phyloP scores from a whole-genome alignment of 2,797 vertebrate genomes.

The Crenichthys baileyi region DNA sequence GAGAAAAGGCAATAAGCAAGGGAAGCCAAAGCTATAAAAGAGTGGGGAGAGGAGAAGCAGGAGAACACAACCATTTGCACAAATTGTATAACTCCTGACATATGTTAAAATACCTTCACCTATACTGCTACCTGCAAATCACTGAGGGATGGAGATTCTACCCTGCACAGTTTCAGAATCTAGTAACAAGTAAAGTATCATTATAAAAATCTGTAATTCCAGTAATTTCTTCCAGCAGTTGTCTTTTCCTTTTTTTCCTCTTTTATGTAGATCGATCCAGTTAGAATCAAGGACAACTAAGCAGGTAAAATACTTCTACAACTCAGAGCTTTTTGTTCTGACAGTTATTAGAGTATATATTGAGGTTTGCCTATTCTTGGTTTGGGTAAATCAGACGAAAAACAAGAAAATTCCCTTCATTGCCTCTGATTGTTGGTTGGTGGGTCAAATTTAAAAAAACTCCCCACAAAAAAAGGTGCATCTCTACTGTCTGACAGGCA shows the following conservation, averaged over 20 bases:
- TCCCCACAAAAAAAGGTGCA: slow-evolving; percentile 7
- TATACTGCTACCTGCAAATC: slow-evolving; percentile 8
- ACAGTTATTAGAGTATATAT: slow-evolving; percentile 28
- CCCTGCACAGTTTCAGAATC: slow-evolving; percentile 11
- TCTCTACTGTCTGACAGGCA: slow-evolving; percentile 44
- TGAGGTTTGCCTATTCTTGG: slow-evolving; percentile 49
- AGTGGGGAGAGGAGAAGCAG: slow-evolving; percentile 25
- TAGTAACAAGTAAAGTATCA: slow-evolving; percentile 6
- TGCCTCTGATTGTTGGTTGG: neutral
- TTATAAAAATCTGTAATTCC: slow-evolving; percentile 20
- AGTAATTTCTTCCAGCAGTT: slow-evolving; percentile 1
- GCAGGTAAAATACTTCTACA: slow-evolving; percentile 49
- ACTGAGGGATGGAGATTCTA: slow-evolving; percentile 24
- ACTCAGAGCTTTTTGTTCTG: slow-evolving; percentile 42
- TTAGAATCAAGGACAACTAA: slow-evolving; percentile 46
- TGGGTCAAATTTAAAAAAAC: neutral
- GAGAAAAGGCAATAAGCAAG: slow-evolving; percentile 42
- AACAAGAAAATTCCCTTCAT: too few species aligned
- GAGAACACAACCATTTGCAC: slow-evolving; percentile 29
- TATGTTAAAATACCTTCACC: slow-evolving; percentile 31
- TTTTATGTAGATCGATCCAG: slow-evolving; percentile 36
- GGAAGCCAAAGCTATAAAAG: slow-evolving; percentile 32
- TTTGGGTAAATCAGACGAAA: slow-evolving; percentile 35
- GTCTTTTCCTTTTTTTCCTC: slow-evolving; percentile 19
- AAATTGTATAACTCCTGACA: slow-evolving; percentile 35